A percentile compares a stretch with the other conserved stretches of the same genome.
Conservation (phyloP, 2,113 vertebrate genomes). For the Coptodon rendalli region DNA sequence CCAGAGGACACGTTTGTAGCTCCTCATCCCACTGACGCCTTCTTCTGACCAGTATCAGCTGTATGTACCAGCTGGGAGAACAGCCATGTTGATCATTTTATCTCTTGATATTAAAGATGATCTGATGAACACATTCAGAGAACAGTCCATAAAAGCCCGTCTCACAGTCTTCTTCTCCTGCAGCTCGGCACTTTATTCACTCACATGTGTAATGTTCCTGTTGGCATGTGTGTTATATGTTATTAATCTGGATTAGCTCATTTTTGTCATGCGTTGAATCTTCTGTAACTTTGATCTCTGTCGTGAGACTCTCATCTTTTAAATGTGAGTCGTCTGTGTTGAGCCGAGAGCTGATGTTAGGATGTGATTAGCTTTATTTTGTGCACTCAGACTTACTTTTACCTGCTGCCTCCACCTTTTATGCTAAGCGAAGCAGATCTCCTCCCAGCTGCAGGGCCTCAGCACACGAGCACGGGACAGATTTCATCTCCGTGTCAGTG, state of each 20-base stretch:
- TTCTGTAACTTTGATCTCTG: background rate
- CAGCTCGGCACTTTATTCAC: background rate
- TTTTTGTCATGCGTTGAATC: background rate
- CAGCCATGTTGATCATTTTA: background rate
- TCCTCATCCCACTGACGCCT: background rate
- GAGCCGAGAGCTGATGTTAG: background rate
- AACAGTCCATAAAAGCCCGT: background rate
- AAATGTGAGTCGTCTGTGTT: background rate
- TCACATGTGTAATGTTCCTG: background rate
- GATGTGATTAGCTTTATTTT: background rate
- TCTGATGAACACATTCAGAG: background rate
- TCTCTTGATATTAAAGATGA: background rate
- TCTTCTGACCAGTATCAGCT: background rate
- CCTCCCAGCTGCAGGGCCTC: background rate
- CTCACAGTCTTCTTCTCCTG: background rate
- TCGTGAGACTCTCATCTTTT: background rate
- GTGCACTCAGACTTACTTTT: background rate
- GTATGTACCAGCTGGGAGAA: background rate
- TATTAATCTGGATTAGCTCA: background rate
- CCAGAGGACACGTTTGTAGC: background rate
- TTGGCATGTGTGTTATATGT: fast-evolving
- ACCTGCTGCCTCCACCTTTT: background rate
- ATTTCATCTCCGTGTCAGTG: background rate
- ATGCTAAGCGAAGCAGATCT: background rate
- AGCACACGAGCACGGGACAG: background rate